phyloP scores from a whole-genome alignment of 2,113 vertebrate genomes.

The Sula dactylatra region DNA sequence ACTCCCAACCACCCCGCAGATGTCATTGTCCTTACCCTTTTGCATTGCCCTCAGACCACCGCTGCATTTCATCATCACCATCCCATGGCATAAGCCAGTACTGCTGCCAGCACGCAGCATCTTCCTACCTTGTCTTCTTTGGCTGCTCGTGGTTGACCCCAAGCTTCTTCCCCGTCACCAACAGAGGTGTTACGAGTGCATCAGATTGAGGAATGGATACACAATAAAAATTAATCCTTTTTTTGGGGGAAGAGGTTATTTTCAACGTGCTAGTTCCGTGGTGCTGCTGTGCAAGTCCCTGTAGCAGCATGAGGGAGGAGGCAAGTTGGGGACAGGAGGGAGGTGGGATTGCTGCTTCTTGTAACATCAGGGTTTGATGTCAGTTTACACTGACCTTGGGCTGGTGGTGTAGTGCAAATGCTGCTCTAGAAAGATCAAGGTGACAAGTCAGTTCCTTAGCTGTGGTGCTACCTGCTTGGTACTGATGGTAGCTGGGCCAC shows the following conservation, averaged over 20 bases:
- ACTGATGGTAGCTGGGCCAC: not conserved
- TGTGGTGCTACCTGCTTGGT: not conserved
- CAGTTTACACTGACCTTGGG: not conserved
- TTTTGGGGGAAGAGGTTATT: not conserved
- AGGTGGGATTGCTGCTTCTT: not conserved
- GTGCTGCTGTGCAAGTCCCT: not conserved
- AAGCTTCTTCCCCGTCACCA: not conserved
- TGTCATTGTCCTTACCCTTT: not conserved
- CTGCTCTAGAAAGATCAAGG: not conserved
- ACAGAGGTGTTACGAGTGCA: not conserved
- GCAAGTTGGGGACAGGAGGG: not conserved
- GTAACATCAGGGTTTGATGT: not conserved
- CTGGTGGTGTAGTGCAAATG: not conserved
- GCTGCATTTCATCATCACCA: not conserved
- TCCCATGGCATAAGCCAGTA: not conserved
- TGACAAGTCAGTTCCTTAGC: not conserved
- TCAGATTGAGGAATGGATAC: not conserved
- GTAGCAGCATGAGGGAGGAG: rapidly evolving
- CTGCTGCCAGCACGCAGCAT: not conserved
- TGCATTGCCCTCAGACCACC: not conserved
- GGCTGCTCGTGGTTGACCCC: rapidly evolving
- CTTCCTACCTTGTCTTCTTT: not conserved
- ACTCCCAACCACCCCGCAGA: rapidly evolving
- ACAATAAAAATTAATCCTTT: not conserved
- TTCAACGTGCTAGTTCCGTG: not conserved